phyloP scores from a whole-genome alignment of 2,888 invertebrate species.

The Pseudeuparius sepicola region DNA sequence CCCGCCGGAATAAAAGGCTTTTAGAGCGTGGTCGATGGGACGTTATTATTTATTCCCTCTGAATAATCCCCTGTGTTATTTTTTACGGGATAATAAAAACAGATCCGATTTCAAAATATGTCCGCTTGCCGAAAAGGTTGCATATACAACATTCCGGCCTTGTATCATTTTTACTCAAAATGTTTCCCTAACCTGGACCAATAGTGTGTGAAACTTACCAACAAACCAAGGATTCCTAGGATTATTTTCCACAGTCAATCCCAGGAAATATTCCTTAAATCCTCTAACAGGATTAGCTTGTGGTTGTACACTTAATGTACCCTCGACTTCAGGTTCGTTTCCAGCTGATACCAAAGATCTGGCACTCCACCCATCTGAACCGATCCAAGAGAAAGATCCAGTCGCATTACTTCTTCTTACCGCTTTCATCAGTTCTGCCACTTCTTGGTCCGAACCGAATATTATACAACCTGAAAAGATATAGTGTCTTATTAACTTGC shows the following conservation, averaged over 20 bases:
- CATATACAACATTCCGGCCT: no score
- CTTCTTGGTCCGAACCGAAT: slow-evolving; percentile 94
- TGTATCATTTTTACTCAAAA: no score
- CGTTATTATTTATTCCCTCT: no score
- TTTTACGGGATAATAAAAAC: no score
- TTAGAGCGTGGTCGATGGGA: no score
- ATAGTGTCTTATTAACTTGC: slow-evolving; percentile 1
- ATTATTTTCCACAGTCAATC: slow-evolving; percentile 76
- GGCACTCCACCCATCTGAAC: slow-evolving; percentile 94
- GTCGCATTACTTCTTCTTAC: slow-evolving; percentile 81
- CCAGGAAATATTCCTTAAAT: slow-evolving; percentile 80
- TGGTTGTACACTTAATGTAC: slow-evolving; percentile 92
- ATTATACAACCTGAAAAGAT: slow-evolving; percentile 73
- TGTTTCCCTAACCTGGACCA: no score
- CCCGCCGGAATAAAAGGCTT: no score
- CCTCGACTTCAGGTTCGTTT: slow-evolving; percentile 82
- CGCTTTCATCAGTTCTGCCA: slow-evolving; percentile 90
- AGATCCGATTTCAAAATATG: no score
- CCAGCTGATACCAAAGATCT: slow-evolving; percentile 76
- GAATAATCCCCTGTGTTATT: no score
- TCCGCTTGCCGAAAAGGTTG: no score
- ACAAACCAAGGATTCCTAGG: slow-evolving; percentile 93
- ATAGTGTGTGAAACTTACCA: slow-evolving; percentile 63
- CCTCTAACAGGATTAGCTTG: slow-evolving; percentile 82
- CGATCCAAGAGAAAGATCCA: slow-evolving; percentile 89